A percentile compares a stretch with the other conserved stretches of the same genome.
These are phyloP conservation scores for Centropus bengalensis DNA, from an alignment of 2,113 vertebrate species.

Conservation along the genomic window DNA sequence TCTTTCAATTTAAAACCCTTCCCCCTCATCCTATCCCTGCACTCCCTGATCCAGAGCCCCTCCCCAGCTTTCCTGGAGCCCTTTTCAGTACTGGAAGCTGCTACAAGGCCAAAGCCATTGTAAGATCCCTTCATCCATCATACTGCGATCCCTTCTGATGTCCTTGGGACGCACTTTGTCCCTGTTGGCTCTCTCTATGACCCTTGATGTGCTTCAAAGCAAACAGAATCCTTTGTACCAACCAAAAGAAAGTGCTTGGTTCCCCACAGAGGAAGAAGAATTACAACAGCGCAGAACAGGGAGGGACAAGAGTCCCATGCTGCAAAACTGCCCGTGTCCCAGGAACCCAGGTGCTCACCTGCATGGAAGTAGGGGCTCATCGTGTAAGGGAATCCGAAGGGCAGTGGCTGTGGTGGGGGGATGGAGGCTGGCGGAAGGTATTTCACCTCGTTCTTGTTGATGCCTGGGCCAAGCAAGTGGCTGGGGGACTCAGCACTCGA, in stretches of 20 bases:
- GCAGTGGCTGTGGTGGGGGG: slow-evolving; percentile 85
- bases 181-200: not conserved
- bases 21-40: too few relatives aligned
- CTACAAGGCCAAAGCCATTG: not conserved
- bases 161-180: not conserved
- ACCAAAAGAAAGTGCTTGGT: not conserved
- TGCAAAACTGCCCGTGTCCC: not conserved
- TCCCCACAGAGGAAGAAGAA: not conserved
- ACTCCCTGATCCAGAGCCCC: too few relatives aligned
- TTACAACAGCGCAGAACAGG: not conserved
- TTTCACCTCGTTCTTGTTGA: slow-evolving; percentile 85
- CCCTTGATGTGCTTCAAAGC: not conserved
- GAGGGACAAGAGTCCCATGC: too few relatives aligned
- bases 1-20: too few relatives aligned
- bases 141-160: fast-evolving
- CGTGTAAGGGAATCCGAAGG: slow-evolving; percentile 89
- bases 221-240: not conserved
- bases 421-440: slow-evolving; percentile 83
- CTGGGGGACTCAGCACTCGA: slow-evolving; percentile 83
- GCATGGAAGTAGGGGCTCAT: slow-evolving; percentile 91
- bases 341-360: slow-evolving; percentile 72
- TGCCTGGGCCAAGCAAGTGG: slow-evolving; percentile 80
- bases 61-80: too few relatives aligned
- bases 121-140: not conserved
- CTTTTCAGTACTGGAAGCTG: too few relatives aligned